Evolutionary conservation across 1,140 invertebrate species (phyloP).

Genomic region (Sitodiplosis mosellana): DNA sequence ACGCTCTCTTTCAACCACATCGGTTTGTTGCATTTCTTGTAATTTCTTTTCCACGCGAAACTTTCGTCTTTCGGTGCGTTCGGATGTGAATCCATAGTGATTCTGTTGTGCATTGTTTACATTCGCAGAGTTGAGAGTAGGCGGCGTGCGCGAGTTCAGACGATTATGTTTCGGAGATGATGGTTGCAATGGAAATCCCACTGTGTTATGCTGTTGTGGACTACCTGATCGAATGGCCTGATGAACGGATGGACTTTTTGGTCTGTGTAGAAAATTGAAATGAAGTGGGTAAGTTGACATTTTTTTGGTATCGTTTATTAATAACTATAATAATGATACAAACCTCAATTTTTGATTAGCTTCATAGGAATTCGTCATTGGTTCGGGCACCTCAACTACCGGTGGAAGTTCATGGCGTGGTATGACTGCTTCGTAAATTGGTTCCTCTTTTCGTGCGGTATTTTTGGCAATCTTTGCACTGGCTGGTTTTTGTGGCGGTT

Average conservation of each 20-base stretch:
- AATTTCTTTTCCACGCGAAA: constrained; percentile 70
- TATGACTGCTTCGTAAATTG: constrained; percentile 68
- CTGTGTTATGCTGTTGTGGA: constrained; percentile 4
- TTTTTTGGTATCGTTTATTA: too few species aligned
- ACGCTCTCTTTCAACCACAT: constrained; percentile 29
- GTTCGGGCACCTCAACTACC: constrained; percentile 1
- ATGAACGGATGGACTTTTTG: constrained; percentile 16
- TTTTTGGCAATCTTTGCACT: constrained; percentile 13
- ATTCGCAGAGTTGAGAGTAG: constrained; percentile 1
- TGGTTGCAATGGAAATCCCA: constrained; percentile 5
- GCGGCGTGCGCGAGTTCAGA: constrained; percentile 21
- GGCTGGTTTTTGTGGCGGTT: constrained; percentile 15
- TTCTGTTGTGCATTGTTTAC: constrained; percentile 17
- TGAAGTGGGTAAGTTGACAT: too few species aligned
- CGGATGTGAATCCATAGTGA: constrained; percentile 17
- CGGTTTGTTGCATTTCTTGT: constrained; percentile 50
- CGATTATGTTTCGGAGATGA: constrained; percentile 25
- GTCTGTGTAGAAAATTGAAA: constrained; percentile 15
- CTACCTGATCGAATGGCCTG: constrained; percentile 8
- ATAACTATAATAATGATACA: not conserved
- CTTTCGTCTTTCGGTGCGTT: constrained; percentile 56
- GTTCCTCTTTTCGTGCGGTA: constrained; percentile 31
- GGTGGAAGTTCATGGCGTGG: constrained; percentile 35
- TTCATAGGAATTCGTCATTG: not conserved
- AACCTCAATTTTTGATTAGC: not conserved